Evolutionary conservation across 2,888 invertebrate genomes (phyloP).

Genomic region (Onthophagus sagittarius): DNA sequence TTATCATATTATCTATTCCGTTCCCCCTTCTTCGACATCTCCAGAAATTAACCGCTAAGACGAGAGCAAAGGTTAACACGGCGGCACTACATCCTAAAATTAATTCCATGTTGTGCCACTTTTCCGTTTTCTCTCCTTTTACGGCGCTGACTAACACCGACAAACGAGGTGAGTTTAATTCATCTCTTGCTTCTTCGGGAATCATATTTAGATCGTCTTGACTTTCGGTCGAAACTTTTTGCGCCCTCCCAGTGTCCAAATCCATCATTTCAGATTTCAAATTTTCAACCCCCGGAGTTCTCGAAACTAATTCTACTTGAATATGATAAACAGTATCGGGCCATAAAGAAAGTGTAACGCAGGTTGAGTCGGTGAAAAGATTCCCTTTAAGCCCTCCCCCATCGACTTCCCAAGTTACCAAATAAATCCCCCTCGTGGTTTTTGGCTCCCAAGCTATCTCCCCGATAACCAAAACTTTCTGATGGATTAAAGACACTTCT

Average conservation of each 20-base stretch:
- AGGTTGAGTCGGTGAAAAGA: slow-evolving; percentile 74
- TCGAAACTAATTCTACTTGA: slow-evolving; percentile 66
- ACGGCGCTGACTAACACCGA: slow-evolving; percentile 62
- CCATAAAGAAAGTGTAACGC: slow-evolving; percentile 75
- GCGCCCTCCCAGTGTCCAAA: slow-evolving; percentile 60
- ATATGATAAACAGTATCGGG: slow-evolving; percentile 78
- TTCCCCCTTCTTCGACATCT: slow-evolving; percentile 57
- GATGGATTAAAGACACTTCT: slow-evolving; percentile 68
- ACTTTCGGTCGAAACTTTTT: slow-evolving; percentile 62
- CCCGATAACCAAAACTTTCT: slow-evolving; percentile 67
- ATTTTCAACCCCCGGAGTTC: slow-evolving; percentile 59
- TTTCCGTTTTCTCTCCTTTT: slow-evolving; percentile 56
- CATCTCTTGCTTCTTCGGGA: slow-evolving; percentile 39
- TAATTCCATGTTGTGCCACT: slow-evolving; percentile 56
- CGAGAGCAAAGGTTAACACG: slow-evolving; percentile 48
- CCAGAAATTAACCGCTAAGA: slow-evolving; percentile 55
- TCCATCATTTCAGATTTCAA: slow-evolving; percentile 64
- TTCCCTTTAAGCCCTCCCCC: slow-evolving; percentile 79
- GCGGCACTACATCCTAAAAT: slow-evolving; percentile 60
- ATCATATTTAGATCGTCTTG: slow-evolving; percentile 59
- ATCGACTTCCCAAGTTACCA: slow-evolving; percentile 81
- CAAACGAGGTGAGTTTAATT: slow-evolving; percentile 51
- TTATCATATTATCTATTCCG: slow-evolving; percentile 53
- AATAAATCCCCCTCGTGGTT: slow-evolving; percentile 64
- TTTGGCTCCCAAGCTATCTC: slow-evolving; percentile 72